phyloP scores from a whole-genome alignment of 2,888 invertebrate species.

The Tethea ocularis region DNA sequence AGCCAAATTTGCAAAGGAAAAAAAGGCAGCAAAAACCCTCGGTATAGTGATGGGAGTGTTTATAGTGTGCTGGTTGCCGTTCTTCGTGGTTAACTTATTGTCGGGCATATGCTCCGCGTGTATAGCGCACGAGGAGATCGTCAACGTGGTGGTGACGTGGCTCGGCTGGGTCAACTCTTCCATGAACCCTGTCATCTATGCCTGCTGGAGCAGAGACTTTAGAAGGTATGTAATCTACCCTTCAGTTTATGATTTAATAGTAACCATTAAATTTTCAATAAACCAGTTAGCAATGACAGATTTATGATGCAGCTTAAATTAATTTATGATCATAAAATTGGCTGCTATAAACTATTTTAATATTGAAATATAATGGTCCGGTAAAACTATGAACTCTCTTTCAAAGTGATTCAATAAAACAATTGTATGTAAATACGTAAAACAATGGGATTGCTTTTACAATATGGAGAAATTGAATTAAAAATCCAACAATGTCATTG shows the following conservation, averaged over 20 bases:
- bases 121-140: slow-evolving; percentile 94
- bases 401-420: slow-evolving; percentile 3
- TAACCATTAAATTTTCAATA: not conserved
- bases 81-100: slow-evolving; percentile 96
- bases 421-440: not conserved
- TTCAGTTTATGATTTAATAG: not conserved
- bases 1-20: slow-evolving; percentile 98
- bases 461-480: slow-evolving; percentile 7
- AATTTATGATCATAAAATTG: not conserved
- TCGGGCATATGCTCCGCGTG: slow-evolving; percentile 95
- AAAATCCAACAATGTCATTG: slow-evolving; percentile 2
- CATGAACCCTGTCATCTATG: slow-evolving; percentile 99
- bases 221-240: slow-evolving; percentile 86
- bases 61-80: slow-evolving; percentile 98
- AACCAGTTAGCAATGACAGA: not conserved
- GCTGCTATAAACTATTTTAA: not conserved
- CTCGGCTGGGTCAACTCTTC: slow-evolving; percentile 97
- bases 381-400: not conserved
- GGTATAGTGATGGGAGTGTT: slow-evolving; percentile 99
- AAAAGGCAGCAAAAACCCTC: slow-evolving; percentile 98
- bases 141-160: slow-evolving; percentile 96
- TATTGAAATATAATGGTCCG: not conserved
- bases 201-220: slow-evolving; percentile 99
- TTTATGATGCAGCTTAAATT: not conserved
- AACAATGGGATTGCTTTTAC: not conserved